Percentiles rank a stretch among this genome's conserved stretches.
These are phyloP conservation scores for Nesoenas mayeri DNA, from an alignment of 2,113 vertebrate species.

Conservation along the genomic window DNA sequence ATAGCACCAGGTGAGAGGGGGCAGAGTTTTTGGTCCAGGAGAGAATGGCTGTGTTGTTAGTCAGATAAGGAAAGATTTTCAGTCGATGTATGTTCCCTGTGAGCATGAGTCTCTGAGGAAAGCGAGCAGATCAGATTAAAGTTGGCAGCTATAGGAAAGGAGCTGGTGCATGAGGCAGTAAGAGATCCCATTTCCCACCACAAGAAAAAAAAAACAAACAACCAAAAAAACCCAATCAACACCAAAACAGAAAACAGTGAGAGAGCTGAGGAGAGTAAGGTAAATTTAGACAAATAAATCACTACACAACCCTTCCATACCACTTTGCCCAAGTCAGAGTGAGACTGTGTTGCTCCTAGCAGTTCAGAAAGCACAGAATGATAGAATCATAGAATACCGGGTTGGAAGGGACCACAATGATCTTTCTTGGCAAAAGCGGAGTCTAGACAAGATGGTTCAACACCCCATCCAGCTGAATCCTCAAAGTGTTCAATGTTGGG, in stretches of 20 bases:
- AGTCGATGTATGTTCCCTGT: background rate
- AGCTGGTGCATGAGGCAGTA: background rate
- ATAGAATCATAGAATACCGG: too few relatives aligned
- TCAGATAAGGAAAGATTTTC: background rate
- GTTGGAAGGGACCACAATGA: too few relatives aligned
- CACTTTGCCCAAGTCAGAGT: background rate
- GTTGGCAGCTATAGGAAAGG: background rate
- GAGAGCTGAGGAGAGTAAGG: background rate
- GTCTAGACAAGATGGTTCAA: too few relatives aligned
- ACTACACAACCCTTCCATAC: background rate
- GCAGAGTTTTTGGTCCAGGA: background rate
- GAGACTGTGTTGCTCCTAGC: background rate
- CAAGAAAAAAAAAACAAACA: background rate
- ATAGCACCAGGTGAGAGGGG: background rate
- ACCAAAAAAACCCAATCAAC: background rate
- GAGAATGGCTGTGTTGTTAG: background rate
- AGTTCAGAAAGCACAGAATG: background rate
- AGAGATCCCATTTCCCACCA: background rate
- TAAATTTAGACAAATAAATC: background rate
- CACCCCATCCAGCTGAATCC: too few relatives aligned
- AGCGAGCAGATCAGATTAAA: background rate
- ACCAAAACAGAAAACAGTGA: background rate
- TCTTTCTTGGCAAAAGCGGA: too few relatives aligned
- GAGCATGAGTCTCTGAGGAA: background rate
- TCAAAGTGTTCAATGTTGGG: too few relatives aligned